Evolutionary conservation across 35 echinoderm and acorn worm genomes (phyloP).

Genomic region (Ophiothrix spiculata): DNA sequence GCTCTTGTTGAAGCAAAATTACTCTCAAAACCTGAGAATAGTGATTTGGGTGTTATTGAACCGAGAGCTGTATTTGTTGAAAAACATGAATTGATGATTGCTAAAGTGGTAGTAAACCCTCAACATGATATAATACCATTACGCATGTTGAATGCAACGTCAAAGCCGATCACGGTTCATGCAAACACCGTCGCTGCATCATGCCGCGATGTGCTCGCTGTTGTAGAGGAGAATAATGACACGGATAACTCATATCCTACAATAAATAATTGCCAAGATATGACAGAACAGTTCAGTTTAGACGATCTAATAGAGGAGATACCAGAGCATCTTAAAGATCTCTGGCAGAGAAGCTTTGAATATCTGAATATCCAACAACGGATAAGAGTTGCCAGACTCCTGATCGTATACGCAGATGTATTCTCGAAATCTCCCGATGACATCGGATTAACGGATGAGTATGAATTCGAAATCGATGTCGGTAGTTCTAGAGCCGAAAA

Average conservation of each 20-base stretch:
- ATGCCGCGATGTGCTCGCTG: background rate
- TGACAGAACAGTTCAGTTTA: background rate
- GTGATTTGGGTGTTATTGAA: background rate
- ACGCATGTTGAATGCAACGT: background rate
- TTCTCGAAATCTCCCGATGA: constrained; percentile 45
- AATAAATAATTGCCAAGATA: background rate
- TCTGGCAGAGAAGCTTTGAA: background rate
- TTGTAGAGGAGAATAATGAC: background rate
- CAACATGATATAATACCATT: background rate
- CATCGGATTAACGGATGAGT: constrained; percentile 46
- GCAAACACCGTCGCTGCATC: background rate
- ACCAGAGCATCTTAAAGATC: constrained; percentile 28
- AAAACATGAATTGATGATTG: background rate
- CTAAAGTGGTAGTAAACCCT: background rate
- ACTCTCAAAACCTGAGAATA: background rate
- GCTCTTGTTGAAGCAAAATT: background rate
- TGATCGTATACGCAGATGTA: constrained; percentile 25
- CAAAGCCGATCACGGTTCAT: background rate
- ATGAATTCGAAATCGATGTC: constrained; percentile 51
- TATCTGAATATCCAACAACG: background rate
- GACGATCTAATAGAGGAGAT: background rate
- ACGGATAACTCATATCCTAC: background rate
- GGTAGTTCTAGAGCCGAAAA: constrained; percentile 21
- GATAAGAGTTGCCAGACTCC: background rate
- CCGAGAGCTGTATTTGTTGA: background rate